Evolutionary conservation across 2,113 vertebrate species (phyloP).

Genomic region (Halichoeres trimaculatus): DNA sequence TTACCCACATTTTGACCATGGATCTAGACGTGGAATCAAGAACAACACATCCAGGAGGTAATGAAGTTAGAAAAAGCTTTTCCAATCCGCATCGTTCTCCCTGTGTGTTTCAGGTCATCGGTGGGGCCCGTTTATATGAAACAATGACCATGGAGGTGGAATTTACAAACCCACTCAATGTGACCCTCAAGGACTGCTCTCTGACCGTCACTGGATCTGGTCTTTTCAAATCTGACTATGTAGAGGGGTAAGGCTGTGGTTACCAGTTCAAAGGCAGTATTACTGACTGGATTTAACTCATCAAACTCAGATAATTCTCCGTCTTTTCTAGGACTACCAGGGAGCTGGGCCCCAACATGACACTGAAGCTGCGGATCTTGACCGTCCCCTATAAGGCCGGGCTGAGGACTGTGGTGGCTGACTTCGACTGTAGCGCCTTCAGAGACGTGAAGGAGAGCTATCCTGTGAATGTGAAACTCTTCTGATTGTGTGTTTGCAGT

Average conservation of each 20-base stretch:
- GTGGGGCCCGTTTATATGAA: neutral
- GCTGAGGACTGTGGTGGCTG: neutral
- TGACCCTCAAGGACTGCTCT: neutral
- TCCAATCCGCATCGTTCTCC: no score
- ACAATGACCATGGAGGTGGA: neutral
- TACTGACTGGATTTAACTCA: no score
- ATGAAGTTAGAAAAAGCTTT: no score
- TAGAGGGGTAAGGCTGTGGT: neutral
- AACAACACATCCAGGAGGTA: no score
- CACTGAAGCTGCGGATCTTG: neutral
- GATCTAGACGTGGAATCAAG: no score
- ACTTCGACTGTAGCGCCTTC: conserved; percentile 25
- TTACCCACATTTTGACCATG: no score
- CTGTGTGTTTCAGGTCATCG: neutral
- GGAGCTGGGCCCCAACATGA: neutral
- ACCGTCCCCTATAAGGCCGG: conserved; percentile 2
- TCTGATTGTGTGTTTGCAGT: no score
- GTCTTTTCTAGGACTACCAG: fast-evolving
- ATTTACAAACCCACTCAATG: neutral
- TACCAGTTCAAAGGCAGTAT: no score
- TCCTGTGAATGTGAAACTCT: neutral
- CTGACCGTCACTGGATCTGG: neutral
- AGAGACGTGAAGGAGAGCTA: neutral
- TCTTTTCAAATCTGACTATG: neutral
- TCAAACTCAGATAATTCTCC: no score